Evolutionary conservation across 2,113 vertebrate genomes (phyloP).

Genomic region (Myocastor coypus): DNA sequence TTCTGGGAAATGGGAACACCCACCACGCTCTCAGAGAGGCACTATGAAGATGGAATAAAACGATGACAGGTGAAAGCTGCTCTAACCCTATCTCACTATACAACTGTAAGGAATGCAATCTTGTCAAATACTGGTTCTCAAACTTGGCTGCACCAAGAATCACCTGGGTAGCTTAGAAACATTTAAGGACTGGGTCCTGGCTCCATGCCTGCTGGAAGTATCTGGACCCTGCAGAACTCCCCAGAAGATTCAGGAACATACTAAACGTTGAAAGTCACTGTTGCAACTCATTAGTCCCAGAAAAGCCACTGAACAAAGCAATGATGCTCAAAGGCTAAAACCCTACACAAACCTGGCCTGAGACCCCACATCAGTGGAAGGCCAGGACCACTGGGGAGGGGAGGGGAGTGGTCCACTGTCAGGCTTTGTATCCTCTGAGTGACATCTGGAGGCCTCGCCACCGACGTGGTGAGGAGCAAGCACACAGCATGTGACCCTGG

Average conservation of each 20-base stretch:
- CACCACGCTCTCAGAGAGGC: neutral
- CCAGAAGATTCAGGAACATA: neutral
- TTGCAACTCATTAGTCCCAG: neutral
- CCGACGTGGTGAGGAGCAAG: neutral
- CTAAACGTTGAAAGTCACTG: neutral
- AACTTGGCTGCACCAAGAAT: neutral
- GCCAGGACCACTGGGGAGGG: neutral
- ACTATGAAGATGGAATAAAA: neutral
- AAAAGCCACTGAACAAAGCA: neutral
- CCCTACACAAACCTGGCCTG: neutral
- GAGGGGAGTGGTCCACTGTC: neutral
- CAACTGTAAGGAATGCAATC: neutral
- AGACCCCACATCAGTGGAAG: neutral
- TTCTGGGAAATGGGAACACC: neutral
- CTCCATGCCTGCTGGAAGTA: neutral
- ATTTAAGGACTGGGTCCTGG: neutral
- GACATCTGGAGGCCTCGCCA: neutral
- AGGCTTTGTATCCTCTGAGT: neutral
- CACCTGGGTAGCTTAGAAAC: neutral
- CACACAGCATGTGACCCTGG: neutral
- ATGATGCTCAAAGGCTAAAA: neutral
- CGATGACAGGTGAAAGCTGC: neutral
- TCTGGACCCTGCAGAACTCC: neutral
- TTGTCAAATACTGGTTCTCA: neutral
- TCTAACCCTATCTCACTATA: neutral